A percentile compares a stretch with the other conserved stretches of the same genome.
Conservation (phyloP, 2,888 invertebrate genomes). For the Ceramica pisi region DNA sequence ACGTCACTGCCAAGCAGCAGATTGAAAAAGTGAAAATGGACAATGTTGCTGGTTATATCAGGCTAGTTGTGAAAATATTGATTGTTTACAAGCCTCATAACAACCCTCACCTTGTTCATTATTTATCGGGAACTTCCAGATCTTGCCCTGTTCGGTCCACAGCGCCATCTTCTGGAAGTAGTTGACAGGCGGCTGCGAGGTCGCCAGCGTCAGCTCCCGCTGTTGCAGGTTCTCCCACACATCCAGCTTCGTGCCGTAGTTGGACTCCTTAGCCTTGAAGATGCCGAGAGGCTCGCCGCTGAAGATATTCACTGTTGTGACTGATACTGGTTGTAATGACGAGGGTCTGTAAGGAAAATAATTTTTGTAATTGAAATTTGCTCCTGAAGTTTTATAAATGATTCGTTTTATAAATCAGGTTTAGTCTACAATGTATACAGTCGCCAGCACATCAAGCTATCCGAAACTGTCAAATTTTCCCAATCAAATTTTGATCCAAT, state of each 20-base stretch:
- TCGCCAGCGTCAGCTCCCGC: conserved; percentile 92
- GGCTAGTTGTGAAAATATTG: too few relatives aligned
- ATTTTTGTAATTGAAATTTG: background rate
- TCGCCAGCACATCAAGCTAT: too few relatives aligned
- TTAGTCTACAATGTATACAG: too few relatives aligned
- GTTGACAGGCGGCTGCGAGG: conserved; percentile 95
- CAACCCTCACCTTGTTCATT: conserved; percentile 97
- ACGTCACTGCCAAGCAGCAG: too few relatives aligned
- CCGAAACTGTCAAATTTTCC: too few relatives aligned
- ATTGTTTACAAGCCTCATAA: background rate
- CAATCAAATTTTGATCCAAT: too few relatives aligned
- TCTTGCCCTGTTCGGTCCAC: conserved; percentile 98
- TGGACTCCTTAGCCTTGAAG: conserved; percentile 86
- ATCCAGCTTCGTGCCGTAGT: conserved; percentile 86
- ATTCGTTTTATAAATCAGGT: background rate
- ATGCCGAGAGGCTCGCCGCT: conserved; percentile 92
- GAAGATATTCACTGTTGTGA: conserved; percentile 91
- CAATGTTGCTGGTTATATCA: too few relatives aligned
- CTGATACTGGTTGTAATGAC: conserved; percentile 64
- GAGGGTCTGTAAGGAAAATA: conserved; percentile 34
- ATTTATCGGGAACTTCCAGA: conserved; percentile 99
- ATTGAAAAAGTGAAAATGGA: too few relatives aligned
- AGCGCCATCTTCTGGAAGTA: conserved; percentile 97
- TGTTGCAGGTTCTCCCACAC: conserved; percentile 93
- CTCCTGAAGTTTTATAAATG: background rate